phyloP scores from a whole-genome alignment of 2,888 invertebrate genomes.

The Ferrisia virgata region DNA sequence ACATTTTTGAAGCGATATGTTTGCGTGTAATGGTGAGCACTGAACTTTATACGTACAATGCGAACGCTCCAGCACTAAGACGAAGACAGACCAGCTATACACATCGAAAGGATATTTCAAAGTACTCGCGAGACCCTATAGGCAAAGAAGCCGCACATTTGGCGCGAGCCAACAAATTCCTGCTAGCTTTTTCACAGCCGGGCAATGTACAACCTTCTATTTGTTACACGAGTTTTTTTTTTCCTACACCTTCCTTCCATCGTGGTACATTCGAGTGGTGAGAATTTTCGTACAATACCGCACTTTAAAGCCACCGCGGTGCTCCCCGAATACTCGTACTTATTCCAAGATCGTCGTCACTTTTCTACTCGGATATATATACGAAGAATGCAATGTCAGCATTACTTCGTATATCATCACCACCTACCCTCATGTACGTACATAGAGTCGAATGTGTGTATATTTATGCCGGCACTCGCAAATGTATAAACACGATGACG shows the following conservation, averaged over 20 bases:
- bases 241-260: background rate
- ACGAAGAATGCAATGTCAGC: background rate
- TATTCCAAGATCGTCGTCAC: background rate
- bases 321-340: background rate
- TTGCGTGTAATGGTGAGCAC: background rate
- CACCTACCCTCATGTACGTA: background rate
- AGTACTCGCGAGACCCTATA: constrained; percentile 17
- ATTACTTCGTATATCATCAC: background rate
- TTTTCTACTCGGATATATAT: background rate
- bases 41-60: background rate
- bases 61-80: background rate
- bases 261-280: background rate
- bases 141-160: constrained; percentile 20
- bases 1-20: background rate
- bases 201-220: constrained; percentile 2
- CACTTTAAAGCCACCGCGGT: background rate
- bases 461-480: too few relatives aligned
- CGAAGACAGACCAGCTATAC: background rate
- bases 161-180: background rate
- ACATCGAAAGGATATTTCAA: background rate
- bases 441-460: too few relatives aligned
- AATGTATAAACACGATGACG: background rate
- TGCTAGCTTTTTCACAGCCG: background rate
- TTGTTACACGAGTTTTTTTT: background rate
- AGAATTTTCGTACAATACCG: constrained; percentile 15